These are phyloP conservation scores for Ibycter americanus DNA, from an alignment of 2,797 vertebrate species.

Conservation along the genomic window DNA sequence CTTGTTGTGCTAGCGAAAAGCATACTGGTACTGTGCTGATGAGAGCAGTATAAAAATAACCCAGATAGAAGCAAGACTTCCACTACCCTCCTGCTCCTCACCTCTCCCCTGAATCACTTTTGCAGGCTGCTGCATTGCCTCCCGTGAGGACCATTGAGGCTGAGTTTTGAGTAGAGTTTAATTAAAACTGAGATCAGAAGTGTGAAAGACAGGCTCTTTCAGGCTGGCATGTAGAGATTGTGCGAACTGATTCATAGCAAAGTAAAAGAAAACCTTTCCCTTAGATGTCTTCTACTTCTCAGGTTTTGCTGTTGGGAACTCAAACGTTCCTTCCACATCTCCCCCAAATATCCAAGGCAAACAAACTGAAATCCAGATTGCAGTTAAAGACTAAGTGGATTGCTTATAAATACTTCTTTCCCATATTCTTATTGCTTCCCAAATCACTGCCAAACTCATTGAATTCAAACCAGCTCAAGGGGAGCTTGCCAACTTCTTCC, in stretches of 20 bases:
- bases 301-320: not conserved
- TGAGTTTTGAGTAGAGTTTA: not conserved
- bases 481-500: not conserved
- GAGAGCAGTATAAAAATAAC: conserved; percentile 39
- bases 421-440: not conserved
- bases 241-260: not conserved
- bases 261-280: not conserved
- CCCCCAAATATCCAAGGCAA: not conserved
- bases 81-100: not conserved
- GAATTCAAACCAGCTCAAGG: not conserved
- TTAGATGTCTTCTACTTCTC: not conserved
- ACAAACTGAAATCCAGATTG: not conserved
- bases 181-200: conserved; percentile 8
- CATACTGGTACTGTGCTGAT: conserved; percentile 10
- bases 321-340: not conserved
- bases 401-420: not conserved
- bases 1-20: conserved; percentile 12
- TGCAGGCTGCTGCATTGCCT: not conserved
- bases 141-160: not conserved
- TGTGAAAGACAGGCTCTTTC: not conserved
- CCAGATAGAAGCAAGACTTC: not conserved
- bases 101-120: not conserved
- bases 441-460: not conserved
- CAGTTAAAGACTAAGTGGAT: not conserved
- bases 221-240: not conserved